A percentile compares a stretch with the other conserved stretches of the same genome.
These are phyloP conservation scores for Microcaecilia unicolor DNA, from an alignment of 2,797 vertebrate species.

Conservation along the genomic window DNA sequence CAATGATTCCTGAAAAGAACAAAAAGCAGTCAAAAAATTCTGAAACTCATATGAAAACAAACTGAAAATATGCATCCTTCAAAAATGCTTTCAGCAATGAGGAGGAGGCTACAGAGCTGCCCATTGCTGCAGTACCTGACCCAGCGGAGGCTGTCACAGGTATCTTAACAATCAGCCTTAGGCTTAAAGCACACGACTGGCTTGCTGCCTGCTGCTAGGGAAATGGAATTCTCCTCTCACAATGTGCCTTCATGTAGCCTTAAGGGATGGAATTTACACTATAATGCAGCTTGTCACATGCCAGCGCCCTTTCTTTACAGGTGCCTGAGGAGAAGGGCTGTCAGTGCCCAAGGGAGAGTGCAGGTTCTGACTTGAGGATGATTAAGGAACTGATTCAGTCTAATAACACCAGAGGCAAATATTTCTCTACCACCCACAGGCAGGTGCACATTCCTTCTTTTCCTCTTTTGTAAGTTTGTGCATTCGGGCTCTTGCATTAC, in stretches of 20 bases:
- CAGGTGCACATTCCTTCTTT: constrained; percentile 21
- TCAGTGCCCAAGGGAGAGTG: background rate
- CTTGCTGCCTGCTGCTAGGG: constrained; percentile 13
- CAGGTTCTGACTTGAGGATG: constrained; percentile 8
- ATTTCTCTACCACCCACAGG: background rate
- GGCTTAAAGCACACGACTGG: constrained; percentile 19
- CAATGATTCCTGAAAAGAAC: too few species aligned
- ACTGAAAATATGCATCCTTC: too few species aligned
- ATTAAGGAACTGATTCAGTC: background rate
- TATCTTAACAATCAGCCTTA: constrained; percentile 1
- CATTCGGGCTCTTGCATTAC: too few species aligned
- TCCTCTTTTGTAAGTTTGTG: background rate
- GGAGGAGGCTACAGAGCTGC: too few species aligned
- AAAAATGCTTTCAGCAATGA: too few species aligned
- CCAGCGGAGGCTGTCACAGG: constrained; percentile 2
- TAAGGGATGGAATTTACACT: constrained; percentile 5
- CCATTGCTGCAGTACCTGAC: too few species aligned
- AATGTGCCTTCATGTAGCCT: background rate
- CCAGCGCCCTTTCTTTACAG: background rate
- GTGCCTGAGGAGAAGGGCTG: background rate
- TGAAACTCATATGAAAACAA: too few species aligned
- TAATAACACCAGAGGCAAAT: background rate
- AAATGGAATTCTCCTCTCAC: constrained; percentile 5
- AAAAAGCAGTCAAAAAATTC: too few species aligned
- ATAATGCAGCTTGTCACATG: background rate